Percentiles rank a stretch among this genome's conserved stretches.
These are phyloP conservation scores for Sebastolobus alascanus DNA, from an alignment of 2,797 vertebrate genomes.

Conservation along the genomic window DNA sequence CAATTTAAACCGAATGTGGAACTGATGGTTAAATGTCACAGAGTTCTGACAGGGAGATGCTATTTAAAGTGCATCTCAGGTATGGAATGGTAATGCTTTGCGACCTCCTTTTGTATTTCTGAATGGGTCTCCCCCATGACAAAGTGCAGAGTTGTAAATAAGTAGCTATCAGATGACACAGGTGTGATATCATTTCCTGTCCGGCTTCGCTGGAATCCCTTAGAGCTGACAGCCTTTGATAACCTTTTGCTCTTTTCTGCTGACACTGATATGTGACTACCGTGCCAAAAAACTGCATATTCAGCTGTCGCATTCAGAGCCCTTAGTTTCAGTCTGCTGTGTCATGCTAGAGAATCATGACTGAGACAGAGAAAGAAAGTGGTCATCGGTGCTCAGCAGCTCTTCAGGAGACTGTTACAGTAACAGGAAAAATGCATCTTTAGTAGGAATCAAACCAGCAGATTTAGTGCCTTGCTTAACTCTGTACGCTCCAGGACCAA, in stretches of 20 bases:
- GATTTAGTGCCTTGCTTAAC: neutral
- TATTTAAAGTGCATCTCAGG: slow-evolving; percentile 21
- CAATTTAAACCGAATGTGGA: slow-evolving; percentile 1
- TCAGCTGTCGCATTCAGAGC: slow-evolving; percentile 41
- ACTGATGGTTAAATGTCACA: slow-evolving; percentile 12
- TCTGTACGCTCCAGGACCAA: neutral
- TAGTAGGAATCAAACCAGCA: slow-evolving; percentile 1
- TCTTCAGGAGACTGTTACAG: neutral
- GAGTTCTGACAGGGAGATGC: slow-evolving; percentile 9
- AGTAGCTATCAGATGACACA: slow-evolving; percentile 55
- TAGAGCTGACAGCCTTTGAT: slow-evolving; percentile 34
- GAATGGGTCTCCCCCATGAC: slow-evolving; percentile 26
- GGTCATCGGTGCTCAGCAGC: slow-evolving; percentile 31
- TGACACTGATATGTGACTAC: slow-evolving; percentile 54
- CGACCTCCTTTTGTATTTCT: slow-evolving; percentile 18
- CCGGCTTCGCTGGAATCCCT: slow-evolving; percentile 49
- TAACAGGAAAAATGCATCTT: slow-evolving; percentile 21
- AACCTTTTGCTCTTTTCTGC: slow-evolving; percentile 57
- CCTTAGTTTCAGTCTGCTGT: slow-evolving; percentile 44
- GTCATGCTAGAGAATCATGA: slow-evolving; percentile 61
- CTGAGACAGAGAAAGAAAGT: slow-evolving; percentile 15
- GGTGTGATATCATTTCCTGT: slow-evolving; percentile 64
- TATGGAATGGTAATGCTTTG: slow-evolving; percentile 11
- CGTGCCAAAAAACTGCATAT: slow-evolving; percentile 48
- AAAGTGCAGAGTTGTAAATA: slow-evolving; percentile 57